These are phyloP conservation scores for Brachionichthys hirsutus DNA, from an alignment of 2,113 vertebrate species.

Conservation along the genomic window DNA sequence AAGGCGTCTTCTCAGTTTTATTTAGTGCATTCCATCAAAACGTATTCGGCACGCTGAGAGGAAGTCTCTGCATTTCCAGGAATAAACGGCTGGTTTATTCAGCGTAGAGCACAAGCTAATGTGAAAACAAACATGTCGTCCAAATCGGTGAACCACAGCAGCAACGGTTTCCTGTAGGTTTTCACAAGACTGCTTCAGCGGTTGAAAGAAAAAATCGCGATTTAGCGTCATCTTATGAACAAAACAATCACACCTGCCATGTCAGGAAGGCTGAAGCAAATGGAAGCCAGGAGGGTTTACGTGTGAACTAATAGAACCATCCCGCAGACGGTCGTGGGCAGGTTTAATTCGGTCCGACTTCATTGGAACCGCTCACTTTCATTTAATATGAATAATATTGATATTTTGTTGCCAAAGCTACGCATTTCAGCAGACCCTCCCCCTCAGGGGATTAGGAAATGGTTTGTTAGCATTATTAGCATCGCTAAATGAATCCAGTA, in stretches of 20 bases:
- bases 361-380: not conserved
- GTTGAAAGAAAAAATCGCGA: conserved; percentile 18
- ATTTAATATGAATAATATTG: conserved; percentile 7
- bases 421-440: conserved; percentile 16
- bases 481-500: not conserved
- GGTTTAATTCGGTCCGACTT: not conserved
- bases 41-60: conserved; percentile 9
- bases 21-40: conserved; percentile 21
- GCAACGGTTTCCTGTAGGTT: conserved; percentile 31
- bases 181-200: conserved; percentile 7
- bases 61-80: conserved; percentile 25
- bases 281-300: not conserved
- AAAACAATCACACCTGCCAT: not conserved
- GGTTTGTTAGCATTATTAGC: conserved; percentile 26
- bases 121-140: conserved; percentile 58
- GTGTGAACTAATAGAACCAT: not conserved
- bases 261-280: not conserved
- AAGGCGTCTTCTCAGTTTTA: conserved; percentile 32
- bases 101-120: conserved; percentile 41
- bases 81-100: conserved; percentile 47
- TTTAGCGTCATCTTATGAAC: conserved; percentile 1
- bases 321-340: not conserved
- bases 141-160: conserved; percentile 41
- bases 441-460: conserved; percentile 35
- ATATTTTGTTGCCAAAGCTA: not conserved